Evolutionary conservation across 2,888 invertebrate species (phyloP).

Genomic region (Cataglyphis rosenhaueri): DNA sequence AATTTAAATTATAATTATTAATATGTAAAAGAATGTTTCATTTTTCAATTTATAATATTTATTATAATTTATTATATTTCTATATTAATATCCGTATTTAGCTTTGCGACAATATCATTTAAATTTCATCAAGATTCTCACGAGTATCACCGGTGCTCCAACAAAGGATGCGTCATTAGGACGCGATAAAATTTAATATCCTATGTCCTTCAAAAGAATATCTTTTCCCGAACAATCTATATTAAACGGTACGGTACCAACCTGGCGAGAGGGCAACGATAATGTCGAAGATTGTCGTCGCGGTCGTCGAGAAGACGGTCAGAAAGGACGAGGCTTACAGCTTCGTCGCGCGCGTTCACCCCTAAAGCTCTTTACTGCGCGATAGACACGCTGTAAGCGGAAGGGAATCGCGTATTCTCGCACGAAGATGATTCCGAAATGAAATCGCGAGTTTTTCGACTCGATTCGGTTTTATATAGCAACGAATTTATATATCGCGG

Average conservation of each 20-base stretch:
- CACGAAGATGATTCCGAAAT: background rate
- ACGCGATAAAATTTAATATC: background rate
- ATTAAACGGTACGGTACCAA: constrained; percentile 17
- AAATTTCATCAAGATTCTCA: background rate
- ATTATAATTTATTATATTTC: no score
- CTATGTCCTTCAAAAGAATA: background rate
- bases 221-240: background rate
- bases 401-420: background rate
- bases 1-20: background rate
- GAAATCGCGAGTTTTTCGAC: background rate
- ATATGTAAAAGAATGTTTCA: background rate
- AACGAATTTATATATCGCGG: background rate
- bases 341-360: constrained; percentile 24
- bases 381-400: background rate
- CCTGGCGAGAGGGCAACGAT: constrained; percentile 16
- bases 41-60: background rate
- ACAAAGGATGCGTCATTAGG: background rate
- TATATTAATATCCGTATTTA: background rate
- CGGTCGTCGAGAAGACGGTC: background rate
- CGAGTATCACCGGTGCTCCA: background rate
- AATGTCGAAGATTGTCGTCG: background rate
- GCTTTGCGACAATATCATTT: background rate
- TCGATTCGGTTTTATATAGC: background rate
- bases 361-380: background rate
- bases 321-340: background rate